phyloP scores from a whole-genome alignment of 2,797 vertebrate genomes.

The Margarornis squamiger region DNA sequence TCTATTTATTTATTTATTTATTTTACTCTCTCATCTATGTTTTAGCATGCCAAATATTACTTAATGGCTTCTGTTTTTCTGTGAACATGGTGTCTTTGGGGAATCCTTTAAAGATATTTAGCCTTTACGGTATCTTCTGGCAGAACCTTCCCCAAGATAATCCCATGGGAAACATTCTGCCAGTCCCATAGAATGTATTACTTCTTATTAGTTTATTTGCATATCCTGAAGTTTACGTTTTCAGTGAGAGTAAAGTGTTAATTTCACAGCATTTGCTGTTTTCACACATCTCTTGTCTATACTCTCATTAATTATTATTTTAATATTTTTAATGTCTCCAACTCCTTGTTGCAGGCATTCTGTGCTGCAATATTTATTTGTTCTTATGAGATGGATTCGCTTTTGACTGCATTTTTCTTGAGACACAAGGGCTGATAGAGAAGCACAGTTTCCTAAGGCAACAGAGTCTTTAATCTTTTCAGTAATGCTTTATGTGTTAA shows the following conservation, averaged over 20 bases:
- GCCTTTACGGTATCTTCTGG: not conserved
- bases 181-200: not conserved
- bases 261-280: not conserved
- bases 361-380: not conserved
- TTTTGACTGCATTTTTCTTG: not conserved
- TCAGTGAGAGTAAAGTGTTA: not conserved
- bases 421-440: not conserved
- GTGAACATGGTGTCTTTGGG: not conserved
- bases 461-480: not conserved
- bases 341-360: not conserved
- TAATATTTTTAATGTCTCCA: not conserved
- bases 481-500: not conserved
- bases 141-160: not conserved
- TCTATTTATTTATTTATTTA: not conserved
- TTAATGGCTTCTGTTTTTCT: not conserved
- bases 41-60: not conserved
- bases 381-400: not conserved
- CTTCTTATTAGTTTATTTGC: not conserved
- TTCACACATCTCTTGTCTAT: not conserved
- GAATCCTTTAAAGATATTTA: not conserved
- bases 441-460: not conserved
- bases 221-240: not conserved
- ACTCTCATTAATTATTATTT: not conserved
- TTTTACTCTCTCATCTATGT: not conserved
- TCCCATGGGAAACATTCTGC: not conserved